Conservation (phyloP, 2,113 vertebrate genomes). For the Pollachius pollachius region DNA sequence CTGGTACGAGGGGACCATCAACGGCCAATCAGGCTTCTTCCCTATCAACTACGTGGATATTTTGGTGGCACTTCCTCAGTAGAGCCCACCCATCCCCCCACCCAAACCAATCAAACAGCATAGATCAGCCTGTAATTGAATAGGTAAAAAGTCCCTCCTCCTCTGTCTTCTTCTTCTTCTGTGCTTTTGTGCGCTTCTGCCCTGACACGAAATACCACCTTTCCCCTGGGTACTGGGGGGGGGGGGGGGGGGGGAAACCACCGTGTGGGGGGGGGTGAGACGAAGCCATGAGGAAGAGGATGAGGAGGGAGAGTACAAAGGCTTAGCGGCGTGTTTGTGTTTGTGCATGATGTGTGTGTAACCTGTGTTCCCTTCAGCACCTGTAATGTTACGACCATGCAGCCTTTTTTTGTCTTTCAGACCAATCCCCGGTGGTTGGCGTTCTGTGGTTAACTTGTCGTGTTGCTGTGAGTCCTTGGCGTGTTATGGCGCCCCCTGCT, state of each 20-base stretch:
- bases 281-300: conserved; percentile 5
- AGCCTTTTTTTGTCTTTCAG: no score
- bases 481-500: no score
- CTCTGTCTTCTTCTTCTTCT: conserved; percentile 17
- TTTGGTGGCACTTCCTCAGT: conserved; percentile 90
- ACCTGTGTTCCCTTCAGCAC: no score
- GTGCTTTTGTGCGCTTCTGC: conserved; percentile 21
- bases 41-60: conserved; percentile 97
- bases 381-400: no score
- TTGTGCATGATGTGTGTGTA: conserved; percentile 22
- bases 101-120: conserved; percentile 36
- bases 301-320: no score
- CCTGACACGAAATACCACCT: conserved; percentile 34
- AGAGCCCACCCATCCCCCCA: conserved; percentile 49
- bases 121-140: conserved; percentile 46
- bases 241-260: conserved; percentile 13
- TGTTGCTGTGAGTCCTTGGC: no score
- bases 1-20: conserved; percentile 96
- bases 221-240: no score
- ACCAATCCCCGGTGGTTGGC: no score
- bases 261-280: no score
- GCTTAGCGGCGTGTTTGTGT: conserved; percentile 32
- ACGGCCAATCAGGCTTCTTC: conserved; percentile 95
- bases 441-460: no score
- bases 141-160: conserved; percentile 48